These are phyloP conservation scores for Probaryconus sp. DNA, from an alignment of 1,140 invertebrate species.

Conservation along the genomic window DNA sequence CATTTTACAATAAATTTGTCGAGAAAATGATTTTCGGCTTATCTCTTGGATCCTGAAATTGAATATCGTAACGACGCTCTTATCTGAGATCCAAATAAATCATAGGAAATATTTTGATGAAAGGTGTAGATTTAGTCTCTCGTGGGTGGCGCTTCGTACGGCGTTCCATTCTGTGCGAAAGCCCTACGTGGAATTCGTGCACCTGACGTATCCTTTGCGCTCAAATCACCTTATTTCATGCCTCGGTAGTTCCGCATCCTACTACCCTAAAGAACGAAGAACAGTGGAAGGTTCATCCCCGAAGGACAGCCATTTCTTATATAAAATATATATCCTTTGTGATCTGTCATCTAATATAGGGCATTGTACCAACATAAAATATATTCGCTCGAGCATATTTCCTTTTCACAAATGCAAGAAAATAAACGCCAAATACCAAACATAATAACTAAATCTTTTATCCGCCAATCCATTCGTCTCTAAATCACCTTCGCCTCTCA, in stretches of 20 bases:
- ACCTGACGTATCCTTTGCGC: slow-evolving; percentile 54
- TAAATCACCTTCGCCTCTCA: too few relatives aligned
- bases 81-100: neutral
- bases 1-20: too few relatives aligned
- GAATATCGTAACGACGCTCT: too few relatives aligned
- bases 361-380: slow-evolving; percentile 20
- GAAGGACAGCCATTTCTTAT: slow-evolving; percentile 45
- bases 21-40: too few relatives aligned
- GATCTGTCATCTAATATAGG: slow-evolving; percentile 42
- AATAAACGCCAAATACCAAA: neutral
- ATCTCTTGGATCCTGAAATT: too few relatives aligned
- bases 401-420: neutral
- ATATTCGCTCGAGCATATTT: slow-evolving; percentile 1
- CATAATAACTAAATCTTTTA: too few relatives aligned
- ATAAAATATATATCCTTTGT: slow-evolving; percentile 35
- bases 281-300: slow-evolving; percentile 40
- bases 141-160: slow-evolving; percentile 4
- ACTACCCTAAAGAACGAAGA: slow-evolving; percentile 46
- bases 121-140: slow-evolving; percentile 1
- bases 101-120: slow-evolving; percentile 28
- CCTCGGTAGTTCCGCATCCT: slow-evolving; percentile 47
- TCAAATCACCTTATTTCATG: slow-evolving; percentile 62
- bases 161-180: slow-evolving; percentile 23
- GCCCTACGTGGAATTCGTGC: slow-evolving; percentile 50
- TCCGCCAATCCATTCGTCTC: too few relatives aligned